A percentile compares a stretch with the other conserved stretches of the same genome.
These are phyloP conservation scores for Sycobia sp. DNA, from an alignment of 1,140 invertebrate species.

Conservation along the genomic window DNA sequence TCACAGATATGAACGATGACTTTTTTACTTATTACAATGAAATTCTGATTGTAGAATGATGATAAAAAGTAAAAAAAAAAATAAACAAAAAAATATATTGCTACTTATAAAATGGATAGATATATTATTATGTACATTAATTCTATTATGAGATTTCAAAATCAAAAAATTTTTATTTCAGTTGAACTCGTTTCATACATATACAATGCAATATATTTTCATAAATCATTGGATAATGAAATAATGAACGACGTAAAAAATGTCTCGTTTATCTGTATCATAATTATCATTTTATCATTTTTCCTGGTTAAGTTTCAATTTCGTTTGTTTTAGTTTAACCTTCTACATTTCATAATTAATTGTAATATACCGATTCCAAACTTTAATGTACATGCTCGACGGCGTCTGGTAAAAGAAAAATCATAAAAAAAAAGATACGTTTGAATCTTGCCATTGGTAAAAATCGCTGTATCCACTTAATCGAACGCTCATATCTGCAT, in stretches of 20 bases:
- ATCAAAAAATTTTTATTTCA: background rate
- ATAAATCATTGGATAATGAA: background rate
- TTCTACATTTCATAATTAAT: background rate
- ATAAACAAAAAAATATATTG: too few species aligned
- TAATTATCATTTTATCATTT: background rate
- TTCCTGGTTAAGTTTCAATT: slow-evolving; percentile 12
- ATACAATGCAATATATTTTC: too few species aligned
- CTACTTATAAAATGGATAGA: too few species aligned
- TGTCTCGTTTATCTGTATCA: background rate
- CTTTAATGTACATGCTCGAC: too few species aligned
- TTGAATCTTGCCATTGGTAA: background rate
- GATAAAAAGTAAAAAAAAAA: too few species aligned
- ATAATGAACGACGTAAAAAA: background rate
- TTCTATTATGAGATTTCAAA: background rate
- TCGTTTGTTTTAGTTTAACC: background rate
- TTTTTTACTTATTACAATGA: background rate
- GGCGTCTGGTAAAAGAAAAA: too few species aligned
- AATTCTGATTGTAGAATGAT: background rate
- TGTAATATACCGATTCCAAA: too few species aligned
- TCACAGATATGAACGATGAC: slow-evolving; percentile 8
- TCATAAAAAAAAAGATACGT: background rate
- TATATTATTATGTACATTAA: too few species aligned
- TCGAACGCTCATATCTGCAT: slow-evolving; percentile 22
- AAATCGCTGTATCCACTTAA: slow-evolving; percentile 14
- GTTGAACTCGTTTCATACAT: too few species aligned